These are phyloP conservation scores for Taxidea taxus DNA, from an alignment of 2,113 vertebrate genomes.

Conservation along the genomic window DNA sequence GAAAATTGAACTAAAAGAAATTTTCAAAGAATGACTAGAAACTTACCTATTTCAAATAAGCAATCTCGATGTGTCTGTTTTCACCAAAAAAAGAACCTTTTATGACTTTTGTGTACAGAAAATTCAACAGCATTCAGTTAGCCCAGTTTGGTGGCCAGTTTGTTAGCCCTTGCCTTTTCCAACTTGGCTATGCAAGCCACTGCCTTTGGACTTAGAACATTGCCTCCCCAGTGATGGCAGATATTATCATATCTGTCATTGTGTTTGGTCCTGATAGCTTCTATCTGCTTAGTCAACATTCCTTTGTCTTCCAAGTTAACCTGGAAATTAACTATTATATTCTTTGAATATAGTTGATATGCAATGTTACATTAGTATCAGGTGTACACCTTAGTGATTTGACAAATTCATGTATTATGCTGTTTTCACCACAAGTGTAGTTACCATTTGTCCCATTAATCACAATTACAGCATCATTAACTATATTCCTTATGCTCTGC, in stretches of 20 bases:
- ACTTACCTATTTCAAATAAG: background rate
- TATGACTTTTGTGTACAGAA: background rate
- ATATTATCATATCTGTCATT: background rate
- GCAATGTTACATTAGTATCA: background rate
- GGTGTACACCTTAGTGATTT: background rate
- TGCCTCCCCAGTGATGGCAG: background rate
- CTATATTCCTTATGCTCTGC: background rate
- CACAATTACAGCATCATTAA: background rate
- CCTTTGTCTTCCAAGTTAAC: background rate
- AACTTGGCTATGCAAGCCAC: background rate
- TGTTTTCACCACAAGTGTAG: background rate
- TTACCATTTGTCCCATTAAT: background rate
- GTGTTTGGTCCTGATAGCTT: background rate
- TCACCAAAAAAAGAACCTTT: background rate
- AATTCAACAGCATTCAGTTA: background rate
- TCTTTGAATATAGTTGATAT: background rate
- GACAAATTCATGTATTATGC: background rate
- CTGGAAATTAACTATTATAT: background rate
- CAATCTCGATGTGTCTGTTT: background rate
- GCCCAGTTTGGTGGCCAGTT: background rate
- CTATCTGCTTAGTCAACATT: background rate
- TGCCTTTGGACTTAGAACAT: background rate
- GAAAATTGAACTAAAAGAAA: background rate
- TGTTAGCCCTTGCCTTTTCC: background rate
- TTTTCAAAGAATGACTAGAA: background rate